A percentile compares a stretch with the other conserved stretches of the same genome.
These are phyloP conservation scores for Helicoverpa armigera DNA, from an alignment of 1,140 invertebrate species.

Conservation along the genomic window DNA sequence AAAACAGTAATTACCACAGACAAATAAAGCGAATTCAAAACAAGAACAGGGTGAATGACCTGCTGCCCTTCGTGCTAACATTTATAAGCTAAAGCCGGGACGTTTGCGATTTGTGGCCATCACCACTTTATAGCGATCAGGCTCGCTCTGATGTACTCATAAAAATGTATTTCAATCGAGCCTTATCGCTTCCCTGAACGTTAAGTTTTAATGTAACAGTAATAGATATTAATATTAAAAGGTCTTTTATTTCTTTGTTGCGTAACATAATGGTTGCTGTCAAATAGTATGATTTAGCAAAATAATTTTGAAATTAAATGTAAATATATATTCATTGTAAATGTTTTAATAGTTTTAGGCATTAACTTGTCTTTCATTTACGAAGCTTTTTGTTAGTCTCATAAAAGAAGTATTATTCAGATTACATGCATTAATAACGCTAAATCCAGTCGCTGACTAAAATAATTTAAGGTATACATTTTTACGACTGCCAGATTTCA, in stretches of 20 bases:
- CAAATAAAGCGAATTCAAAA: conserved; percentile 40
- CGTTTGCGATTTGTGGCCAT: background rate
- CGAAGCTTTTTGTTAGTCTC: background rate
- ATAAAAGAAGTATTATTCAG: conserved; percentile 1
- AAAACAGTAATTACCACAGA: conserved; percentile 18
- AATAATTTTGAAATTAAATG: background rate
- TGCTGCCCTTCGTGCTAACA: conserved; percentile 34
- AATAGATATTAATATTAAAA: background rate
- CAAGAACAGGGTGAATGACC: conserved; percentile 30
- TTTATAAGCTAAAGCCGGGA: conserved; percentile 5
- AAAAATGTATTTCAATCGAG: conserved; percentile 35
- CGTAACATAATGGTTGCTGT: background rate
- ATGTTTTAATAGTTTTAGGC: background rate
- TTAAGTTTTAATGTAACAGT: background rate
- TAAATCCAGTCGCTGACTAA: background rate
- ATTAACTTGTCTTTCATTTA: background rate
- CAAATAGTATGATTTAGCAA: background rate
- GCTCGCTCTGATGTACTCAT: conserved; percentile 2
- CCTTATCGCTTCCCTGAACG: background rate
- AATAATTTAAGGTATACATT: background rate
- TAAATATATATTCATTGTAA: background rate
- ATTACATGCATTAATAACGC: conserved; percentile 7
- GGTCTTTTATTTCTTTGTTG: background rate
- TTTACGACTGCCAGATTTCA: background rate
- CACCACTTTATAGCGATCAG: conserved; percentile 20